Percentiles rank a stretch among this genome's conserved stretches.
Conservation (phyloP, 2,797 vertebrate genomes). For the Orestias chungarensis region DNA sequence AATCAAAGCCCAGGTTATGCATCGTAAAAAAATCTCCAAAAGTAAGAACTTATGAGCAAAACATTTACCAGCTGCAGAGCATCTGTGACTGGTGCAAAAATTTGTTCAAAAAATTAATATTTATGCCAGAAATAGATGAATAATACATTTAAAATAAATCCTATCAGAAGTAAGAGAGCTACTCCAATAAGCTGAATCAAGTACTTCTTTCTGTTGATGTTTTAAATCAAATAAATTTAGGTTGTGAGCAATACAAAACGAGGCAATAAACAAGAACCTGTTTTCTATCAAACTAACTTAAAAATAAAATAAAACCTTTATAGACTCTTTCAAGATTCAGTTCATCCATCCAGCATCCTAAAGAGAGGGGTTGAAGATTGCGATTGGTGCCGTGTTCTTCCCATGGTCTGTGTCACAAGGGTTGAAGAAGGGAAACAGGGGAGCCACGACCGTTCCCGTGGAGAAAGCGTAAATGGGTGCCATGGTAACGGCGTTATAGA, state of each 20-base stretch:
- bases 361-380: slow-evolving; percentile 74
- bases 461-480: slow-evolving; percentile 75
- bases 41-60: too few species aligned
- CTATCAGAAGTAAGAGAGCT: too few species aligned
- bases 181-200: too few species aligned
- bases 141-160: too few species aligned
- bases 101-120: too few species aligned
- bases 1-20: too few species aligned
- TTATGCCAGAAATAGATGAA: too few species aligned
- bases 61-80: too few species aligned
- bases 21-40: too few species aligned
- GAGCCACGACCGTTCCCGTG: slow-evolving; percentile 57
- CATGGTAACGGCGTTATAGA: slow-evolving; percentile 83
- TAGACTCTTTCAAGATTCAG: neutral
- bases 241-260: neutral
- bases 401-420: slow-evolving; percentile 80
- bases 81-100: too few species aligned
- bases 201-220: neutral
- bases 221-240: neutral
- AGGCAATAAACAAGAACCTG: neutral
- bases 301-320: neutral
- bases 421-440: slow-evolving; percentile 80
- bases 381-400: slow-evolving; percentile 66
- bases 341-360: slow-evolving; percentile 30
- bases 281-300: neutral